Base-by-base conservation (phyloP, 64 coral and sea anemone species). In the Dendrophyllia cribrosa region DNA sequence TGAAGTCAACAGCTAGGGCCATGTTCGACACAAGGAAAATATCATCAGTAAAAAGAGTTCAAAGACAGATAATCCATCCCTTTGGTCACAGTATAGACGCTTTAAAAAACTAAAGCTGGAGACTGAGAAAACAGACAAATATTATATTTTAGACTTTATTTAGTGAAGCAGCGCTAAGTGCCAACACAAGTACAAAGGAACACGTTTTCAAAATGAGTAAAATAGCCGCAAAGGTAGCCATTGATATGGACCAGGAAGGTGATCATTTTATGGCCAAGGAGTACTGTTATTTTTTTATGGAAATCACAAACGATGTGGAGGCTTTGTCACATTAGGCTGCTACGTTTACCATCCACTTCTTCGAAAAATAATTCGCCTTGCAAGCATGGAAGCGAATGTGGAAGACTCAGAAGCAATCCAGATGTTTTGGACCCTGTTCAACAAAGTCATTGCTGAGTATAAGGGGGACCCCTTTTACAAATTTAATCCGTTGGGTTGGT, bases 271-370 rank as follows among this genome's bases (percentile, higher is more conserved):
- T 72, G 69, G 43, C n/a, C 19, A 0, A 43, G n/a, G 69, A 72
- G 19, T 72, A 72, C 17, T 21, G n/a, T 72, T n/a, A n/a, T 72
- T 24, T 72, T 72, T 72, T 20, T 8, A 72, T 72, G 69, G 69
- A 43, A 72, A 72, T 43, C 69, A 72, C 43, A 72, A 72, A 72
- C 10, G 69, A 21, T 72, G 69, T 20, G 17, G 43, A 19, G 69
- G 69, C n/a, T 72, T 15, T 72, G 43, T 24, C n/a, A 72, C 69
- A 15, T 72, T 72, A 43, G 69, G 69, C 43, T 21, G 3, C n/a
- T 72, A 72, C 43, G 69, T 72, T 72, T 72, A 72, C 43, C 69
- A 72, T 43, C 69, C 69, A 24, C 69, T 72, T 72, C 5, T 72
- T 24, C 11, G 69, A 8, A 72, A 72, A 72, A 72, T 72, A 9